Base-by-base conservation (phyloP, 2,113 vertebrate genomes). In the Muntiacus muntjak region DNA sequence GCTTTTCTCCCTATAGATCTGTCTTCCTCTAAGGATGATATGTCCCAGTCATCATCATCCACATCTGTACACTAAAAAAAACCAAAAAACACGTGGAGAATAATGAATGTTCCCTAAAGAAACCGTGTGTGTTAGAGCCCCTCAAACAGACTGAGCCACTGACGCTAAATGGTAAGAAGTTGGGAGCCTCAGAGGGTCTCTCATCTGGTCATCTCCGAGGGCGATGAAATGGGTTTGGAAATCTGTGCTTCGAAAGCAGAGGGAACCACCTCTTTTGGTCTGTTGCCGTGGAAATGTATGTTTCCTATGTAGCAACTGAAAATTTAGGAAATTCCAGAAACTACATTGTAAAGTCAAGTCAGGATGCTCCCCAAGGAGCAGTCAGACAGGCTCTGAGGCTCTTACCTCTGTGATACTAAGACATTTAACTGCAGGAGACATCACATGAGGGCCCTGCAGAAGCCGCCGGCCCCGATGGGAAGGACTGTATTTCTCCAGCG, bases 1-100 rank as follows among this genome's bases (percentile, higher is more conserved):
- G 96, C 67, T 97, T 99, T 99, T 17, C 89, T 82, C 14, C 96
- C 71, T 92, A 98, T 87, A 85, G 97, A 97, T 58, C 91, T 97
- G 23, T 99, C 99, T 21, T 99, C 99, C 87, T 99, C 99, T 91
- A 99, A 92, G 85, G 99, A 99, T 26, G 99, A 99, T 67, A 99
- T 97, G 93, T 99, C 98, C 99, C 99, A 99, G 25, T 99, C 99
- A 2, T 99, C 99, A 17, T 99, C 99, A 14, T 99, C 99, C 83
- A 74, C 95, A 62, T 99, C 98, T 92, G 94, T 30, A 1, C 97
- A 96, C 99, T 99, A 91, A 64, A 1, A 90, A 43, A n/a, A n/a
- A 21, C 36, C 6, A 15, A 78, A n/a, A 64, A 79, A 97, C 86
- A 94, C 1, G 83, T 0, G 3, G 95, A 96, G 94, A 64, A 23